Percentiles rank a stretch among this genome's conserved stretches.
Conservation (phyloP, 2,113 vertebrate genomes). For the Cygnus buccinator region DNA sequence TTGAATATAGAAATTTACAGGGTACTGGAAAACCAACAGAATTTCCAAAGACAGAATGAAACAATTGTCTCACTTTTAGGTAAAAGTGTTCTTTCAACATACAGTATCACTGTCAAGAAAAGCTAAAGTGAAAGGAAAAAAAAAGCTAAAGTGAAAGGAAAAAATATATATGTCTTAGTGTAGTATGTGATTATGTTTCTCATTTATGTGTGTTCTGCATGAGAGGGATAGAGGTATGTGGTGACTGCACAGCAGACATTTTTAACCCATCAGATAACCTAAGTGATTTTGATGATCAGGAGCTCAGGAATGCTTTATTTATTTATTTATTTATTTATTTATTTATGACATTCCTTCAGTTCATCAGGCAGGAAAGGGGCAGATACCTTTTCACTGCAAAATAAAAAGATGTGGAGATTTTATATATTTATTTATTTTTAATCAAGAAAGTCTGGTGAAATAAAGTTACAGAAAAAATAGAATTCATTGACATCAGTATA, state of each 20-base stretch:
- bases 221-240: background rate
- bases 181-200: background rate
- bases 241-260: background rate
- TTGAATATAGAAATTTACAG: background rate
- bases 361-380: background rate
- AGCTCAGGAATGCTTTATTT: background rate
- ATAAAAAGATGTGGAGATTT: background rate
- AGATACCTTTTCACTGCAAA: background rate
- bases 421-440: background rate
- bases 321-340: too few species aligned
- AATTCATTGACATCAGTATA: background rate
- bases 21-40: background rate
- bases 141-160: background rate
- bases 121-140: background rate
- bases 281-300: background rate
- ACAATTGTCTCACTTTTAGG: background rate
- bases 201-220: background rate
- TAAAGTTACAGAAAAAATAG: background rate
- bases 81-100: background rate
- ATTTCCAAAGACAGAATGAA: background rate
- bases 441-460: background rate
- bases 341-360: background rate
- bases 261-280: background rate
- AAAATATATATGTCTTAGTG: background rate
- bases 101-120: background rate